phyloP scores from a whole-genome alignment of 2,113 vertebrate genomes.

The Scolopax mira region DNA sequence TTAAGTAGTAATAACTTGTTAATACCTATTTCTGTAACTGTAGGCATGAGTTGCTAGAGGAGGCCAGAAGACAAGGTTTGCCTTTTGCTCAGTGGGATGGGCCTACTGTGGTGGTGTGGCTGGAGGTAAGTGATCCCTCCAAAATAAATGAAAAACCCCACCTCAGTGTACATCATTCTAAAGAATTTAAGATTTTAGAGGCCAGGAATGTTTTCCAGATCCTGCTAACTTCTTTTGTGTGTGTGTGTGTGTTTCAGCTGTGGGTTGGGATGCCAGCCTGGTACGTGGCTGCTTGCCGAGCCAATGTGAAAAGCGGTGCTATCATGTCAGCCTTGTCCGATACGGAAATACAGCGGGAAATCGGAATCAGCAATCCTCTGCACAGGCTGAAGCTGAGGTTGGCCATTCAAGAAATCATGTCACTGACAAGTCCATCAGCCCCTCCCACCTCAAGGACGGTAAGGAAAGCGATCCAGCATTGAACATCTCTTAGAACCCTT shows the following conservation, averaged over 20 bases:
- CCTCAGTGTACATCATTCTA: background rate
- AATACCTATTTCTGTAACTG: background rate
- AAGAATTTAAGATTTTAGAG: background rate
- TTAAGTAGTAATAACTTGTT: background rate
- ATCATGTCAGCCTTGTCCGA: conserved; percentile 98
- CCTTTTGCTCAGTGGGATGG: conserved; percentile 98
- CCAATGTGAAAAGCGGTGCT: conserved; percentile 96
- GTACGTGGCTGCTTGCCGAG: conserved; percentile 97
- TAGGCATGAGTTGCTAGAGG: conserved; percentile 94
- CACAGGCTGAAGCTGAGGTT: conserved; percentile 94
- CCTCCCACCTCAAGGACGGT: conserved; percentile 97
- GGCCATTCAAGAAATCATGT: conserved; percentile 99
- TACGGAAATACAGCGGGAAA: conserved; percentile 97
- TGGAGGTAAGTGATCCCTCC: conserved; percentile 84
- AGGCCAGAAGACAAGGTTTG: conserved; percentile 91
- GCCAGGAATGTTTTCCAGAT: background rate
- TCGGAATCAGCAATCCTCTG: conserved; percentile 96
- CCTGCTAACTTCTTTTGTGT: background rate
- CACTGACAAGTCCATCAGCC: conserved; percentile 93
- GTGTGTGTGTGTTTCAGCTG: conserved; percentile 73
- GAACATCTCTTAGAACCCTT: background rate
- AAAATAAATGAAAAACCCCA: background rate
- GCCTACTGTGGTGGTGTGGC: conserved; percentile 94
- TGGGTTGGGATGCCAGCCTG: conserved; percentile 99
- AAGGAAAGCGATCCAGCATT: background rate